Percentiles rank a stretch among this genome's conserved stretches.
phyloP scores from a whole-genome alignment of 2,113 vertebrate genomes.

The Oncorhynchus mykiss region DNA sequence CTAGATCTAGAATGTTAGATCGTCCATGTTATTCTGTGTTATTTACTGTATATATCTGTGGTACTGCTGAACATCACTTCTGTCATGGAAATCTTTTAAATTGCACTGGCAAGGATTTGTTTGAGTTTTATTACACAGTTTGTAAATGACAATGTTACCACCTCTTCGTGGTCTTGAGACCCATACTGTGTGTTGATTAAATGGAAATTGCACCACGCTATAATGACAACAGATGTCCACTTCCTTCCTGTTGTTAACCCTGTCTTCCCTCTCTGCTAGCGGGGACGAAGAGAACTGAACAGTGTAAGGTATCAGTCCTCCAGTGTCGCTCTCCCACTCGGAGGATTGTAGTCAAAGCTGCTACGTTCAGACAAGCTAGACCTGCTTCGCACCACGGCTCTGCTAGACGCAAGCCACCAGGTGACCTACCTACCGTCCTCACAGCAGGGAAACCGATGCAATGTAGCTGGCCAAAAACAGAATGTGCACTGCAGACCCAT shows the following conservation, averaged over 20 bases:
- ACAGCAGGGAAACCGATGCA: slow-evolving; percentile 65
- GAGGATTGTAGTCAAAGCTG: slow-evolving; percentile 92
- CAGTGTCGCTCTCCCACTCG: slow-evolving; percentile 91
- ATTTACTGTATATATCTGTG: not conserved
- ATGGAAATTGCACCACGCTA: too few relatives aligned
- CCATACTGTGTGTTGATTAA: not conserved
- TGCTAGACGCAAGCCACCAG: slow-evolving; percentile 95
- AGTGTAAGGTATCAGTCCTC: slow-evolving; percentile 92
- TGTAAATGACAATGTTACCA: not conserved
- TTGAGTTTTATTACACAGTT: too few relatives aligned
- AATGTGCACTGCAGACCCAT: slow-evolving; percentile 38
- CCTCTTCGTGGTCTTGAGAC: not conserved
- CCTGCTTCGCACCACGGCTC: slow-evolving; percentile 88
- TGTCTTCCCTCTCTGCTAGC: slow-evolving; percentile 78
- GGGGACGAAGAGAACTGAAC: slow-evolving; percentile 93
- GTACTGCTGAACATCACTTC: not conserved
- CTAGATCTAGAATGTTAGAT: slow-evolving; percentile 34
- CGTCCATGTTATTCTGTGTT: not conserved
- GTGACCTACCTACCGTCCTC: slow-evolving; percentile 77
- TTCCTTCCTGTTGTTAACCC: slow-evolving; percentile 44
- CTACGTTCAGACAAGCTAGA: slow-evolving; percentile 89
- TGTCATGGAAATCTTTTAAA: not conserved
- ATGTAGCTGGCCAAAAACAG: slow-evolving; percentile 93
- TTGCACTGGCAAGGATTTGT: not conserved
- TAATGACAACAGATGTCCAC: not conserved